Percentiles rank a stretch among this genome's conserved stretches.
phyloP scores from a whole-genome alignment of 2,113 vertebrate species.

The Xiphophorus hellerii region DNA sequence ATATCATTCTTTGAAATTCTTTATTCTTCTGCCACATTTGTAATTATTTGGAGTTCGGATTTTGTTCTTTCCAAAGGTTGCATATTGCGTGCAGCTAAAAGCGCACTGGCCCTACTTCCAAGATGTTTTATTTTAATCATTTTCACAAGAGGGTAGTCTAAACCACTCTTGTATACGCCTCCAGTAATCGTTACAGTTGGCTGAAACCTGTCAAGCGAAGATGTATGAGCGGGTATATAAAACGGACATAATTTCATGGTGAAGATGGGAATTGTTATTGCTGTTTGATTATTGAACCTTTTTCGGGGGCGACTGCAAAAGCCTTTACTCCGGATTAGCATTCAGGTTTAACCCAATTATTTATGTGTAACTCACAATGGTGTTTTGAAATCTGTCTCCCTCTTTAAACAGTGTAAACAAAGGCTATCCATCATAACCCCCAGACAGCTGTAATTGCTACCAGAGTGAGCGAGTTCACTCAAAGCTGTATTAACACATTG shows the following conservation, averaged over 20 bases:
- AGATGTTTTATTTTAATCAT: constrained; percentile 66
- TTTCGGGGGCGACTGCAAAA: constrained; percentile 69
- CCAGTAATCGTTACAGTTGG: constrained; percentile 76
- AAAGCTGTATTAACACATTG: constrained; percentile 28
- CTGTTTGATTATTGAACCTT: constrained; percentile 79
- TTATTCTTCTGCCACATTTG: constrained; percentile 18
- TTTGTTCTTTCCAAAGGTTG: constrained; percentile 25
- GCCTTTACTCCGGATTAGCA: constrained; percentile 68
- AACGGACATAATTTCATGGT: constrained; percentile 82
- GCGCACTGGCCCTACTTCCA: constrained; percentile 39
- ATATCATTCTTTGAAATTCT: too few relatives aligned
- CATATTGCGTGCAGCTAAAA: constrained; percentile 47
- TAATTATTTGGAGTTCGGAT: constrained; percentile 40
- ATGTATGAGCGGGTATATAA: constrained; percentile 77
- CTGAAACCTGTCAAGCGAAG: constrained; percentile 82
- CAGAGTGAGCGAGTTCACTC: constrained; percentile 64
- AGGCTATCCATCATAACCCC: constrained; percentile 82
- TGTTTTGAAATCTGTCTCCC: constrained; percentile 81
- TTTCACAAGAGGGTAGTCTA: constrained; percentile 59
- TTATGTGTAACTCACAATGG: constrained; percentile 75
- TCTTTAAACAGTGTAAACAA: constrained; percentile 85
- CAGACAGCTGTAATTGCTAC: constrained; percentile 80
- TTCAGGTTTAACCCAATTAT: constrained; percentile 74
- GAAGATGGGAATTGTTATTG: constrained; percentile 83
- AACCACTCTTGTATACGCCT: constrained; percentile 71